Evolutionary conservation across 2,888 invertebrate genomes (phyloP).

Genomic region (Trissonchulus sp.): DNA sequence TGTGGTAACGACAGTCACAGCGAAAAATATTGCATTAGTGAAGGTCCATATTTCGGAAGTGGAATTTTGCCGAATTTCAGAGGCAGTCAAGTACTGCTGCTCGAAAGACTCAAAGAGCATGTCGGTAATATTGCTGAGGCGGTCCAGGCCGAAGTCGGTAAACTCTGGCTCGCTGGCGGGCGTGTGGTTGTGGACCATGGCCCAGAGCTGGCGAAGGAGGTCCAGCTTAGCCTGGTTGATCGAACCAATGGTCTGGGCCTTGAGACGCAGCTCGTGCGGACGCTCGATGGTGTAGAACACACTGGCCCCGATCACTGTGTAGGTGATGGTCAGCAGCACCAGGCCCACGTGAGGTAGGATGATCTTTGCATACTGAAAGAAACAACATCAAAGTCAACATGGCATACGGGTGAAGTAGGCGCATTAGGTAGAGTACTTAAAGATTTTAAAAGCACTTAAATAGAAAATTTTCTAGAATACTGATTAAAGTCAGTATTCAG

Average conservation of each 20-base stretch:
- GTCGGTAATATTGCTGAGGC: slow-evolving; percentile 49
- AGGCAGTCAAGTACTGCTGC: slow-evolving; percentile 42
- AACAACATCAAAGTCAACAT: neutral
- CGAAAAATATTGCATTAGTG: slow-evolving; percentile 51
- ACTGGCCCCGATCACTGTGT: slow-evolving; percentile 40
- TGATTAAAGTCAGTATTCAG: too few species aligned
- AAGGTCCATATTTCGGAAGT: slow-evolving; percentile 51
- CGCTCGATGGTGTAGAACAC: slow-evolving; percentile 49
- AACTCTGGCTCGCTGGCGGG: slow-evolving; percentile 34
- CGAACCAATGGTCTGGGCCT: slow-evolving; percentile 39
- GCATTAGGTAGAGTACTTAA: too few species aligned
- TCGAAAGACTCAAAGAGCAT: slow-evolving; percentile 50
- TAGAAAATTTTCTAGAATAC: too few species aligned
- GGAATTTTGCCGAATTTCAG: slow-evolving; percentile 37
- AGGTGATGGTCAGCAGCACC: slow-evolving; percentile 31
- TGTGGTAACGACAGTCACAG: slow-evolving; percentile 50
- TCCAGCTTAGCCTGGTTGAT: slow-evolving; percentile 43
- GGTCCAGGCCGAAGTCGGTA: slow-evolving; percentile 39
- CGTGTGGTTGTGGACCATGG: slow-evolving; percentile 29
- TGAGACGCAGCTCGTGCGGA: slow-evolving; percentile 46
- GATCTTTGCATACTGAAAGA: slow-evolving; percentile 29
- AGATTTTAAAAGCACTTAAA: too few species aligned
- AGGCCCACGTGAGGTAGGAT: slow-evolving; percentile 34
- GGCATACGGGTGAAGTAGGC: too few species aligned
- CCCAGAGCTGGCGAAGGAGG: slow-evolving; percentile 43